Evolutionary conservation across 2,888 invertebrate species (phyloP), one percentile per base, ranked within the genome.

Genomic region (Caenorhabditis imperialis): DNA sequence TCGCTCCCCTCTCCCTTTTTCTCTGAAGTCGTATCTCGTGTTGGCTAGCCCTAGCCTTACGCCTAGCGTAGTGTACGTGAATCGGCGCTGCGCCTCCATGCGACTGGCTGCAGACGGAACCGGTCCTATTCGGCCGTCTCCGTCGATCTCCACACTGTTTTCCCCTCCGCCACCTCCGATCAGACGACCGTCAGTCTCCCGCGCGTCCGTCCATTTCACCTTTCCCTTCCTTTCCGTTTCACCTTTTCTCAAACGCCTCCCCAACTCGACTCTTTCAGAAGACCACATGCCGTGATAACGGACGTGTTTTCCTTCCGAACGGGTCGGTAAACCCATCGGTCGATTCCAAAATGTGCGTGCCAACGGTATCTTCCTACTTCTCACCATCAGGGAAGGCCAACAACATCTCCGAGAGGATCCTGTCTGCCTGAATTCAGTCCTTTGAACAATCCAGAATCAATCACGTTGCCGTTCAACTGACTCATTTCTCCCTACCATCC

Each of bases 201-300:
- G 53, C 50, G 38, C 61, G 44, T 54, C 65, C 50, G 65, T 55
- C 57, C 69, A 60, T 60, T 69, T 54, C 58, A 60, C 58, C 69
- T 69, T 60, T 67, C 44, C 45, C 33, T 67, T 22, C n/a, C 22
- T 33, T 20, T 69, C 53, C 60, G 20, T 58, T 57, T 65, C 35
- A 18, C 20, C 35, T 12, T 27, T 47, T 44, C 22, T 50, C 30
- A 37, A 37, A 22, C 14, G 22, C 20, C 25, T 12, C 30, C 8
- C 5, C 6, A n/a, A n/a, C 8, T 3, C n/a, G 20, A 10, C 8
- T 40, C 16, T 23, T 42, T 54, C 54, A 40, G 42, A 55, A 10
- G 16, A 14, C 35, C 8, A 12, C 48, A 20, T 50, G 48, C 44
- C 44, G 44, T 44, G 44, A 48, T 27, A 48, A 48, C 48, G 30